Conservation (phyloP, 2,888 invertebrate species). For the Scaptomyza reducta region DNA sequence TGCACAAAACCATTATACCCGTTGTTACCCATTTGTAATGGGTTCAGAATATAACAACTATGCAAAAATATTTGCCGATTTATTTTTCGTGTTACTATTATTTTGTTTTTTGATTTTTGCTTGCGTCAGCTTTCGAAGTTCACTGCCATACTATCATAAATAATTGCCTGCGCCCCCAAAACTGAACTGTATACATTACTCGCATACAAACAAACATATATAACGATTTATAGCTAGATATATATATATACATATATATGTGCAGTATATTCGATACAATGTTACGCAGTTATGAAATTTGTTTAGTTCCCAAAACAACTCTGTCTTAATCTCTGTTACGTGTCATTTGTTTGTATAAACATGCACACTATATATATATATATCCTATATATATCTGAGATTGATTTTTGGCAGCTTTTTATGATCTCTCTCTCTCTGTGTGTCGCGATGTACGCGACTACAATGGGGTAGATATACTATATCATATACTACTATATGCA, state of each 20-base stretch:
- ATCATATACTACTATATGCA: constrained; percentile 1
- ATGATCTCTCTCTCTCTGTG: constrained; percentile 19
- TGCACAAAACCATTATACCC: no score
- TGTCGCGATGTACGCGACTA: neutral
- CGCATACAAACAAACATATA: constrained; percentile 1
- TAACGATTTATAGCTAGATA: constrained; percentile 17
- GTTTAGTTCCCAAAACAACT: constrained; percentile 3
- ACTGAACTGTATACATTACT: constrained; percentile 44
- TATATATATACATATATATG: neutral
- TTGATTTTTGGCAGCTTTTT: constrained; percentile 23
- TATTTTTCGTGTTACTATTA: neutral
- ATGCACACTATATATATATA: no score
- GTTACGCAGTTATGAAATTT: neutral
- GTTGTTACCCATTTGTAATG: no score
- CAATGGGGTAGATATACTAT: no score
- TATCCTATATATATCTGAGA: neutral
- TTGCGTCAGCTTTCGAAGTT: constrained; percentile 60
- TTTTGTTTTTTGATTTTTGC: constrained; percentile 8
- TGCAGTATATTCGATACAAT: no score
- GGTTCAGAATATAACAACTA: no score
- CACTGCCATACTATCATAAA: constrained; percentile 48
- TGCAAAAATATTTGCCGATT: no score
- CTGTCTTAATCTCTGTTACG: neutral
- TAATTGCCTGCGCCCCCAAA: constrained; percentile 50
- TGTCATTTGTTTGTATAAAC: neutral